Base-by-base conservation (phyloP, 2,113 vertebrate species). In the Dryoscopus gambensis region DNA sequence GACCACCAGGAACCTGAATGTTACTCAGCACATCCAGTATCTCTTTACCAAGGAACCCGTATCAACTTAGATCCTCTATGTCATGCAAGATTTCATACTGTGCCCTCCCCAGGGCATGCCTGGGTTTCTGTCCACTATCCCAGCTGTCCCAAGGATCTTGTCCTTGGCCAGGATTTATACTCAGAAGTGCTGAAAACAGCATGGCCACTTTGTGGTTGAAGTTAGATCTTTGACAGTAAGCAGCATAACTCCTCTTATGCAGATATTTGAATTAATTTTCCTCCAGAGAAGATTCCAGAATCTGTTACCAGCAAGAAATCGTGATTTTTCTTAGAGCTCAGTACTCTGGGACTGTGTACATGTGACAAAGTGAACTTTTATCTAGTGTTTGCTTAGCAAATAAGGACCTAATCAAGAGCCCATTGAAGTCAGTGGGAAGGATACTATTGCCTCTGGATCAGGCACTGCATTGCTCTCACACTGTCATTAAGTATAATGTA, bases 371-470 rank as follows among this genome's bases (percentile, higher is more conserved):
- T 25, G 31, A 95, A 86, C 37, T 56, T 92, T 40, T 87, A 71
- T 78, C 5, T 15, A 25, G 39, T 85, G 59, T 91, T 97, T 94
- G 55, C 74, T 89, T 53, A 87, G 77, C 87, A 93, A 96, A 95
- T 77, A 89, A 84, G 37, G 42, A 47, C 65, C 49, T 78, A 84
- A 93, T 82, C 49, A 60, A 79, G 37, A 93, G n/a, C 25, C 49
- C 14, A 65, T 37, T 91, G 84, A 82, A 73, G 16, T 28, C 49
- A 79, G n/a, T 12, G 8, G 10, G 12, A 53, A 91, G 30, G 86
- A 46, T 53, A n/a, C 49, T 69, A 88, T 80, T 80, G 49, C 82
- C 55, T 76, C 25, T 65, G n/a, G 20, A 94, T 77, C 20, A 69
- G 37, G 28, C 31, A 94, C 2, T 85, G 62, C 65, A 90, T 49